Percentiles rank a stretch among this genome's conserved stretches.
Evolutionary conservation across 2,797 vertebrate species (phyloP).

Genomic region (Falco columbarius): DNA sequence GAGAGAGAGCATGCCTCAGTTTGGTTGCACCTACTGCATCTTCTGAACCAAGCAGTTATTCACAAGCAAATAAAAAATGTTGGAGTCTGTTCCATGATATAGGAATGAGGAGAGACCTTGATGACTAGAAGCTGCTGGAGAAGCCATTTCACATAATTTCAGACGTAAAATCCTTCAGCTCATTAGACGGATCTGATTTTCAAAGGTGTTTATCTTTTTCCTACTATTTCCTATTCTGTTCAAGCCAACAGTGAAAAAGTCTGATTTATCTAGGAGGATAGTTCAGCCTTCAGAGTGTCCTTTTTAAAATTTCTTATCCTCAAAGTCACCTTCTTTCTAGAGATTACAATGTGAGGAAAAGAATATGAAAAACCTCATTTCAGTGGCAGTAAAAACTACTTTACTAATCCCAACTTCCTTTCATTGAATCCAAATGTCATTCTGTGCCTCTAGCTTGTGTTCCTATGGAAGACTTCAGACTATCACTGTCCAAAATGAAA

Average conservation of each 20-base stretch:
- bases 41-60: neutral
- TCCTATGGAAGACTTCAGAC: neutral
- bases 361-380: neutral
- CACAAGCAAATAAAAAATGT: neutral
- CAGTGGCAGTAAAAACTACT: neutral
- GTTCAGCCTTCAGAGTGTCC: neutral
- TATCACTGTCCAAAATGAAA: neutral
- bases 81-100: neutral
- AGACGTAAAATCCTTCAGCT: neutral
- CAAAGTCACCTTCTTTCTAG: neutral
- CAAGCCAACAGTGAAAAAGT: neutral
- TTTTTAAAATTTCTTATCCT: neutral
- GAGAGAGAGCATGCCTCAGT: neutral
- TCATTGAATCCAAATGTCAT: neutral
- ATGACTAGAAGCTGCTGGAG: neutral
- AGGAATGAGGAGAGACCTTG: neutral
- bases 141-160: neutral
- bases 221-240: neutral
- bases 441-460: neutral
- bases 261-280: neutral
- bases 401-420: neutral
- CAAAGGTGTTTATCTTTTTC: neutral
- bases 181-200: neutral
- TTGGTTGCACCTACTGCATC: neutral
- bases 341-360: neutral